Conservation (phyloP, 37 sponge, comb jelly and placozoan genomes). For the Halichondria panicea region DNA sequence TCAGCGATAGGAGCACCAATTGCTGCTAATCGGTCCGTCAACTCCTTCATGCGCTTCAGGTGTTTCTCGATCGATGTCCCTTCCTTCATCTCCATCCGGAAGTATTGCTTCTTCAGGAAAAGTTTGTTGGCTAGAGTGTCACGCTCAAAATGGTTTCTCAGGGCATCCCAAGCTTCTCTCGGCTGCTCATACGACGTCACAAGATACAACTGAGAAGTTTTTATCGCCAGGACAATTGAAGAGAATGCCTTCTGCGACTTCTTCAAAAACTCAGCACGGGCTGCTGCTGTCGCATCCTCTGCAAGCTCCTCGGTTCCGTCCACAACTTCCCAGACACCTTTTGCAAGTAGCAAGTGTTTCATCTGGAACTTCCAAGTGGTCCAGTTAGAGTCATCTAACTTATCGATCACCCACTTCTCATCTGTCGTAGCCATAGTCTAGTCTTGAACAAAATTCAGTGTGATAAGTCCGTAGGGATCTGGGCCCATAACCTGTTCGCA, state of each 20-base stretch:
- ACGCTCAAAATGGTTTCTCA: slow-evolving; percentile 39
- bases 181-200: slow-evolving; percentile 45
- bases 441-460: no score
- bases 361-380: slow-evolving; percentile 67
- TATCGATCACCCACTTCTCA: no score
- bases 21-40: slow-evolving; percentile 52
- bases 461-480: no score
- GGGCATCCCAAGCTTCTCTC: slow-evolving; percentile 15
- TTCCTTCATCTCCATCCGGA: slow-evolving; percentile 55
- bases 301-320: slow-evolving; percentile 39
- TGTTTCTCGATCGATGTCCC: slow-evolving; percentile 35
- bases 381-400: no score
- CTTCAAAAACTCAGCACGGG: slow-evolving; percentile 6
- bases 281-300: slow-evolving; percentile 16
- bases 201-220: slow-evolving; percentile 42
- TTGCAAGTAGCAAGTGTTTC: slow-evolving; percentile 37
- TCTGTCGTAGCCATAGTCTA: no score
- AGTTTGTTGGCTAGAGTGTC: slow-evolving; percentile 59
- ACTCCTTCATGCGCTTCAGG: slow-evolving; percentile 60
- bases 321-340: slow-evolving; percentile 38
- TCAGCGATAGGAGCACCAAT: slow-evolving; percentile 43
- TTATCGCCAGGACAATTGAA: slow-evolving; percentile 36
- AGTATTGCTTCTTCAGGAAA: slow-evolving; percentile 54
- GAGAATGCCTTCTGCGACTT: slow-evolving; percentile 54
- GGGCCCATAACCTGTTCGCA: no score